Conservation (phyloP, 1,140 invertebrate genomes). For the Heterodera schachtii region DNA sequence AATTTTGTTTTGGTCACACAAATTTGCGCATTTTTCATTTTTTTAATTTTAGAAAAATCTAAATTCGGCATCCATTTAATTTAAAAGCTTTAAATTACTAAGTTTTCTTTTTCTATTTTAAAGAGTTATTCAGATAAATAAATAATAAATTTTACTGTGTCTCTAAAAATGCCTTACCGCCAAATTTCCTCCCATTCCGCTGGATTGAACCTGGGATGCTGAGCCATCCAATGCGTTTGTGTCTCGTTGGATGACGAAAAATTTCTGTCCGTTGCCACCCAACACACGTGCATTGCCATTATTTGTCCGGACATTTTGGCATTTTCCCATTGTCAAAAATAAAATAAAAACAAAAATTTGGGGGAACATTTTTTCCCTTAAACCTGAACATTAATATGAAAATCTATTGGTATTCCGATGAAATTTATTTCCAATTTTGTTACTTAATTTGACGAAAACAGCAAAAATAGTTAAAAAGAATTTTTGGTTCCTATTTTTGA, state of each 20-base stretch:
- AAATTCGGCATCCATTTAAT: too few species aligned
- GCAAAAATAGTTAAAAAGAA: too few species aligned
- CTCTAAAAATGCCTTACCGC: too few species aligned
- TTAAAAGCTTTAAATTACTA: too few species aligned
- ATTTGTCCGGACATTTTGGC: not conserved
- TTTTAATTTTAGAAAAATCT: too few species aligned
- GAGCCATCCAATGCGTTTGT: not conserved
- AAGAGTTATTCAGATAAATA: not conserved
- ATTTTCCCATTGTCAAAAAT: not conserved
- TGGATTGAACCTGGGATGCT: not conserved
- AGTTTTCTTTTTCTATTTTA: not conserved
- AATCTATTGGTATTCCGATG: too few species aligned
- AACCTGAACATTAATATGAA: too few species aligned
- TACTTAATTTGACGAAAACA: not conserved
- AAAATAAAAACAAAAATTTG: constrained; percentile 2
- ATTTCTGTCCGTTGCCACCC: not conserved
- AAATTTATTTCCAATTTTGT: too few species aligned
- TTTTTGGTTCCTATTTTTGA: too few species aligned
- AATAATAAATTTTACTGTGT: too few species aligned
- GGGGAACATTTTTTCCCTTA: constrained; percentile 1
- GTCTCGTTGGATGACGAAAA: not conserved
- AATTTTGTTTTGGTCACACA: too few species aligned
- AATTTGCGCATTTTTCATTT: too few species aligned
- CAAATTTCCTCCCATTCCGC: not conserved
- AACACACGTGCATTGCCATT: not conserved